Percentiles rank a stretch among this genome's conserved stretches.
These are phyloP conservation scores for Sigmodon hispidus DNA, from an alignment of 2,113 vertebrate species.

Conservation along the genomic window DNA sequence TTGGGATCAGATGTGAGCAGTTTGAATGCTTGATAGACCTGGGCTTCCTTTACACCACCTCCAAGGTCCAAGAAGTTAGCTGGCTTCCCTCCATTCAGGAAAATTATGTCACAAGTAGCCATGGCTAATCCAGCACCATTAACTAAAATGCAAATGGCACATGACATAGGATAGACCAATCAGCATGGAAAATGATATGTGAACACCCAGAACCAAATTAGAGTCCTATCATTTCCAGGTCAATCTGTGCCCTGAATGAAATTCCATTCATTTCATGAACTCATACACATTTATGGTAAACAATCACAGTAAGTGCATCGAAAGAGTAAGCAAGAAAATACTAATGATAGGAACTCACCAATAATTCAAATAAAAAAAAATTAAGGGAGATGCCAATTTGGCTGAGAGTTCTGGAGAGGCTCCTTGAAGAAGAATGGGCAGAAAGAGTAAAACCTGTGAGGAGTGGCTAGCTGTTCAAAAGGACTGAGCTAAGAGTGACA, in stretches of 20 bases:
- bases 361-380: constrained; percentile 21
- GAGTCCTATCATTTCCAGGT: neutral
- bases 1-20: constrained; percentile 96
- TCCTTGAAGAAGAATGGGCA: neutral
- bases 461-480: neutral
- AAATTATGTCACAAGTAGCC: constrained; percentile 99
- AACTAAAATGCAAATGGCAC: constrained; percentile 86
- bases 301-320: neutral
- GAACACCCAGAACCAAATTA: neutral
- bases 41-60: constrained; percentile 97
- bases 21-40: constrained; percentile 98
- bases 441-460: neutral
- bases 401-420: neutral
- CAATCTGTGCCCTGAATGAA: neutral
- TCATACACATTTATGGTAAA: neutral
- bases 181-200: constrained; percentile 34
- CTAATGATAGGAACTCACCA: neutral
- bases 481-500: neutral
- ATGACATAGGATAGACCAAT: neutral
- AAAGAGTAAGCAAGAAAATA: neutral
- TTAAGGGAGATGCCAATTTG: neutral
- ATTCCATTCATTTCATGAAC: neutral
- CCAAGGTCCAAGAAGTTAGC: constrained; percentile 99
- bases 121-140: constrained; percentile 98
- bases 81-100: constrained; percentile 96